These are phyloP conservation scores for Onthophagus taurus DNA, from an alignment of 1,140 invertebrate species.

Conservation along the genomic window DNA sequence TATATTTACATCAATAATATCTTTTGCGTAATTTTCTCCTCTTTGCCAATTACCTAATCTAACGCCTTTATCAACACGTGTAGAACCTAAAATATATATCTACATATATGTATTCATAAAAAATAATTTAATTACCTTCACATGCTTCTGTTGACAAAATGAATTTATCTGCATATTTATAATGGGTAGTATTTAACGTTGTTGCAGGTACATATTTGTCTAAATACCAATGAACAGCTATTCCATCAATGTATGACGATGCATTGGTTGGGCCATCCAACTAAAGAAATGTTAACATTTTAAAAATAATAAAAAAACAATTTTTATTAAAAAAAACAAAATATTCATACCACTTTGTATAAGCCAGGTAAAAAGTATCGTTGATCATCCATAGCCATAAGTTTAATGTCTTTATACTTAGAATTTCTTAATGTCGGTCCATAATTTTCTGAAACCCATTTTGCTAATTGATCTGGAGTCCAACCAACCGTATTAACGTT, in stretches of 20 bases:
- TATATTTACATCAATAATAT: constrained; percentile 55
- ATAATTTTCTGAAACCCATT: constrained; percentile 57
- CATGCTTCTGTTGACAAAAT: constrained; percentile 71
- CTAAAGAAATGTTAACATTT: too few species aligned
- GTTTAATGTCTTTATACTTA: constrained; percentile 45
- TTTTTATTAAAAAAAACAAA: constrained; percentile 2
- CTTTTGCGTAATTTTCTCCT: constrained; percentile 55
- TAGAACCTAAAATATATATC: neutral
- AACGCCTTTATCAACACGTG: neutral
- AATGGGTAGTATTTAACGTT: constrained; percentile 42
- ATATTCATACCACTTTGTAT: constrained; percentile 40
- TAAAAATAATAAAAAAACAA: too few species aligned
- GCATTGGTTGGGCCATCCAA: too few species aligned
- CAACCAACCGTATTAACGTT: constrained; percentile 43
- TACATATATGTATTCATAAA: constrained; percentile 5
- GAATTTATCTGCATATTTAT: constrained; percentile 65
- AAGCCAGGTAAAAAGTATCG: constrained; percentile 51
- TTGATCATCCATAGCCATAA: constrained; percentile 69
- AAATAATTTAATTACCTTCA: constrained; percentile 19
- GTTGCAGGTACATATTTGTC: constrained; percentile 47
- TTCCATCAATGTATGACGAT: constrained; percentile 62
- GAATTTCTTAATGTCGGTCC: constrained; percentile 54
- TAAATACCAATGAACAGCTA: constrained; percentile 74
- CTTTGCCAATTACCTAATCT: constrained; percentile 64
- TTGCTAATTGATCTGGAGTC: constrained; percentile 16